A percentile compares a stretch with the other conserved stretches of the same genome.
phyloP scores from a whole-genome alignment of 1,140 invertebrate species.

The Sitobion miscanthi region DNA sequence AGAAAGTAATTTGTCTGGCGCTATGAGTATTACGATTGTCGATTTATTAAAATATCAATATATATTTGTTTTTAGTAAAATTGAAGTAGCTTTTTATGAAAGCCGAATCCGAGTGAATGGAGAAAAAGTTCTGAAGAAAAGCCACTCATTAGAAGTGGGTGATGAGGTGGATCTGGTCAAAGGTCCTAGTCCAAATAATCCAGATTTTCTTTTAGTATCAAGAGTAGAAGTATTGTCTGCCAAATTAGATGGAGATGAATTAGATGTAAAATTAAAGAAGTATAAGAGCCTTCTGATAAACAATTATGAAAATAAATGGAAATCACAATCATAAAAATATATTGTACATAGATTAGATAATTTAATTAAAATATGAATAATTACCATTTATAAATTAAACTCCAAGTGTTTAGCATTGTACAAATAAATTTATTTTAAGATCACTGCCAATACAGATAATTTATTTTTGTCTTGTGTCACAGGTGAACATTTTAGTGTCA shows the following conservation, averaged over 20 bases:
- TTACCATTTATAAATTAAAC: neutral
- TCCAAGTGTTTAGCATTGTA: neutral
- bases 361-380: neutral
- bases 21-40: neutral
- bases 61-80: constrained; percentile 66
- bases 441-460: too few relatives aligned
- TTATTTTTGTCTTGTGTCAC: too few relatives aligned
- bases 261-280: constrained; percentile 53
- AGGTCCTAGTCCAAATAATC: constrained; percentile 67
- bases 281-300: constrained; percentile 53
- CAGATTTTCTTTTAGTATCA: constrained; percentile 68
- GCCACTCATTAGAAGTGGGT: constrained; percentile 65
- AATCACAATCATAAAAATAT: constrained; percentile 17
- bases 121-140: constrained; percentile 71
- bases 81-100: constrained; percentile 72
- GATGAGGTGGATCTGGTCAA: constrained; percentile 74
- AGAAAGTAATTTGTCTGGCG: constrained; percentile 65
- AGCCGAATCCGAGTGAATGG: constrained; percentile 74
- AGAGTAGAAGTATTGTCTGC: constrained; percentile 68
- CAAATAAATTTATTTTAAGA: neutral
- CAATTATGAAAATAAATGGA: constrained; percentile 52
- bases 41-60: constrained; percentile 47
- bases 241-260: constrained; percentile 59
- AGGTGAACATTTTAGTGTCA: too few relatives aligned
- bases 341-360: neutral